Percentiles rank a stretch among this genome's conserved stretches.
Evolutionary conservation across 2,888 invertebrate species (phyloP).

Genomic region (Spisula solida): DNA sequence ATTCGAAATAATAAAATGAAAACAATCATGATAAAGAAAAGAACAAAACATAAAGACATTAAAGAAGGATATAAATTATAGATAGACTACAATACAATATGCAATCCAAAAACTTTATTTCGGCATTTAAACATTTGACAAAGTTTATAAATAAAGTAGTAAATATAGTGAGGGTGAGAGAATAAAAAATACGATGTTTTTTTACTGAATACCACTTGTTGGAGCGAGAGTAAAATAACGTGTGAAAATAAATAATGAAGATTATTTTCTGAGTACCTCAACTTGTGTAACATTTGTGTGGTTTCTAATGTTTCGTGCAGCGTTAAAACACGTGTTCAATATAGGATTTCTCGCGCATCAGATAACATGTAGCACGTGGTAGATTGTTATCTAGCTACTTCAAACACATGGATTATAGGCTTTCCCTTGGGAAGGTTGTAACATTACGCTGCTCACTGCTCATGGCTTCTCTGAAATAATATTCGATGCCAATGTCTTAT

Average conservation of each 20-base stretch:
- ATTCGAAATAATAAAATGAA: too few species aligned
- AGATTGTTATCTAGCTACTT: not conserved
- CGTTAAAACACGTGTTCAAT: conserved; percentile 21
- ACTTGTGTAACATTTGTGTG: not conserved
- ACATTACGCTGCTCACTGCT: too few species aligned
- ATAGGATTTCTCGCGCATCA: conserved; percentile 16
- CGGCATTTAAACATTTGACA: too few species aligned
- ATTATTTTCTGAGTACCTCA: not conserved
- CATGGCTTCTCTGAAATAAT: too few species aligned
- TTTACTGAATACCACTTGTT: not conserved
- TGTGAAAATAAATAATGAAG: conserved; percentile 9
- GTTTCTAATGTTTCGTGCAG: not conserved
- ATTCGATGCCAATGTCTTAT: too few species aligned
- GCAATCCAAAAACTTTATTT: too few species aligned
- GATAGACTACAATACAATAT: too few species aligned
- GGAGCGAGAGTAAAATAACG: not conserved
- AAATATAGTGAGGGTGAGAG: too few species aligned
- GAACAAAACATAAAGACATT: too few species aligned
- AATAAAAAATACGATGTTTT: not conserved
- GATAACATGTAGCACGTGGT: conserved; percentile 18
- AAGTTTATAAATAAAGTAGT: too few species aligned
- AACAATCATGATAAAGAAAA: too few species aligned
- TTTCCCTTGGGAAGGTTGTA: conserved; percentile 1
- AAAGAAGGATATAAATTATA: too few species aligned
- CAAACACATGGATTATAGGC: not conserved